Evolutionary conservation across 1,140 invertebrate species (phyloP), one percentile per base, ranked within the genome.

Genomic region (Calephelis nemesis): DNA sequence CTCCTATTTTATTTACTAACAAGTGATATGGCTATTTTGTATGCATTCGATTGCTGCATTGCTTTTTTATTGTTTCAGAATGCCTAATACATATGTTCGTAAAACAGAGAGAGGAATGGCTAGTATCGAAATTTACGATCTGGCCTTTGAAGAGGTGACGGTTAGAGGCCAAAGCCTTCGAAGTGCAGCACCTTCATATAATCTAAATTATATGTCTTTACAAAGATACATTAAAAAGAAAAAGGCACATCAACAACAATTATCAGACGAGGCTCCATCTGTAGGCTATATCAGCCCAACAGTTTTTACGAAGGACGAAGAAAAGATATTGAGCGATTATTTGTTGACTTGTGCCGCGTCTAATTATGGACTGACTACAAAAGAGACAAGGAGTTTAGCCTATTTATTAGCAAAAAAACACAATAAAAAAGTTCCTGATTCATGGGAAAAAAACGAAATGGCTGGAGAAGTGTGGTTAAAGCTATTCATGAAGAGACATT

Each of bases 141-240:
- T 76, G 5, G 70, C 72, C 13, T 65, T 63, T 47, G 72, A 74
- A 72, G 70, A 76, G 45, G 74, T 76, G 2, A 74, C 62, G 2
- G 64, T 76, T 2, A 62, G 70, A 50, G 62, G 62, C 62, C 8
- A 73, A 71, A 73, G 66, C 72, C 68, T 65, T 45, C 45, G 73
- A 47, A 39, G 72, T 64, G 72, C 72, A 4, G 72, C 71, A 13
- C 62, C 69, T 1, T 54, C 30, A 63, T 74, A 76, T 30, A 74
- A 75, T 62, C 54, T 76, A 0, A 76, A 77, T 62, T 58, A 72
- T 65, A 30, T 30, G 47, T 73, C 74, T 30, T 67, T 73, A n/a
- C 12, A 52, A 49, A 68, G 74, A 65, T 75, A 75, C 58, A 73
- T 73, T 71, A 73, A 73, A 40, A 75, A 73, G 62, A 70, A 75